phyloP scores from a whole-genome alignment of 2,113 vertebrate species.

The Callorhinus ursinus region DNA sequence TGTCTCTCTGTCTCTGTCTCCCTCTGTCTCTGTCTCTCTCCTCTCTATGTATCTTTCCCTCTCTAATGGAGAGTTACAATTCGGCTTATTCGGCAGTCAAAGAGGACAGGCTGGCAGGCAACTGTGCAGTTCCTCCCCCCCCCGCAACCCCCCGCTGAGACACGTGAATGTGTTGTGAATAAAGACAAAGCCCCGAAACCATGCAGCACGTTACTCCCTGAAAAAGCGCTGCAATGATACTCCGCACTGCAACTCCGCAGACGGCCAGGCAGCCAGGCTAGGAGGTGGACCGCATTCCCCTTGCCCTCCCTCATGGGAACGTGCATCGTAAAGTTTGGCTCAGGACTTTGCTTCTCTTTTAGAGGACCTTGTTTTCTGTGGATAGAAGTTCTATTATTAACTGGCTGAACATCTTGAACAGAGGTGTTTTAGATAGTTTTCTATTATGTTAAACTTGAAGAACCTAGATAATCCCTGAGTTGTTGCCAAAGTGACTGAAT shows the following conservation, averaged over 20 bases:
- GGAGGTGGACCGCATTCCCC: slow-evolving; percentile 42
- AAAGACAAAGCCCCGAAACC: slow-evolving; percentile 86
- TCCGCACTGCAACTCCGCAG: slow-evolving; percentile 77
- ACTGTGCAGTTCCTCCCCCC: slow-evolving; percentile 78
- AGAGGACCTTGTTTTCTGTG: neutral
- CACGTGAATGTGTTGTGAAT: slow-evolving; percentile 86
- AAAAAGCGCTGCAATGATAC: slow-evolving; percentile 82
- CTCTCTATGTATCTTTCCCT: slow-evolving; percentile 33
- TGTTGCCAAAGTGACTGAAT: slow-evolving; percentile 16
- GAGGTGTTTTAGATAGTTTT: neutral
- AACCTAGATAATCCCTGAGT: neutral
- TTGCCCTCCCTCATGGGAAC: slow-evolving; percentile 24
- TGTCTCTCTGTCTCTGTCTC: neutral
- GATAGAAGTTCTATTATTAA: neutral
- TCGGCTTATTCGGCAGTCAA: slow-evolving; percentile 80
- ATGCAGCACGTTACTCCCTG: slow-evolving; percentile 77
- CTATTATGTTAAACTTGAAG: slow-evolving; percentile 2
- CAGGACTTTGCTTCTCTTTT: slow-evolving; percentile 46
- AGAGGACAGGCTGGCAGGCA: slow-evolving; percentile 82
- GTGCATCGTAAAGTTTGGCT: slow-evolving; percentile 58
- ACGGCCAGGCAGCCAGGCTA: slow-evolving; percentile 59
- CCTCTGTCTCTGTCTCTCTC: slow-evolving; percentile 50
- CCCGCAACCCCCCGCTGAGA: slow-evolving; percentile 83
- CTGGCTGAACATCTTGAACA: neutral
- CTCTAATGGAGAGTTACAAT: slow-evolving; percentile 78